Percentiles rank a stretch among this genome's conserved stretches.
These are phyloP conservation scores for Folsomia candida DNA, from an alignment of 2,888 invertebrate genomes.

Conservation along the genomic window DNA sequence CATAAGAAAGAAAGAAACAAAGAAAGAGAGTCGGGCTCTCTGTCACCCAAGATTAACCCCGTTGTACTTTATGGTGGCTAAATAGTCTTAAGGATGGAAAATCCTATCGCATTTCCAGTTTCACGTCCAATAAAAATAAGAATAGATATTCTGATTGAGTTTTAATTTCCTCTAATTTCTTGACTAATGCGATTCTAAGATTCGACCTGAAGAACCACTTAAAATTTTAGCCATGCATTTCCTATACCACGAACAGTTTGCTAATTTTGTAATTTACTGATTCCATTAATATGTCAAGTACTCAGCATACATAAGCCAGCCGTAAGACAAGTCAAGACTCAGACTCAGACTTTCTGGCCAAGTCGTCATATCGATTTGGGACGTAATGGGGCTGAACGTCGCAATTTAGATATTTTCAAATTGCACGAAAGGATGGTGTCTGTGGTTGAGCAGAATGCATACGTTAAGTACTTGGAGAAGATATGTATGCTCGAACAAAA, in stretches of 20 bases:
- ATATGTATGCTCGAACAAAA: no score
- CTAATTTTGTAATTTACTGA: not conserved
- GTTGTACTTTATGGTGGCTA: conserved; percentile 19
- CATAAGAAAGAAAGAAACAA: no score
- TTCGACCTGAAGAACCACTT: not conserved
- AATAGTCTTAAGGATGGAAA: conserved; percentile 13
- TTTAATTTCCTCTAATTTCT: not conserved
- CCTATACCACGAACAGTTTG: not conserved
- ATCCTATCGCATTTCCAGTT: not conserved
- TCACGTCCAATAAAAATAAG: not conserved
- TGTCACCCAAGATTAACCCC: conserved; percentile 20
- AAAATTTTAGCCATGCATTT: not conserved
- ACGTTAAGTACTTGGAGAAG: no score
- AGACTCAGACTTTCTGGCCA: not conserved
- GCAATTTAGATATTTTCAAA: not conserved
- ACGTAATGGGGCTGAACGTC: not conserved
- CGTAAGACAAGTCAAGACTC: no score
- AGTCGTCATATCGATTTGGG: not conserved
- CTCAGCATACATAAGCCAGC: no score
- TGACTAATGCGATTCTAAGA: not conserved
- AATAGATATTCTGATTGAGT: not conserved
- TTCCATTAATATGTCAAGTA: not conserved
- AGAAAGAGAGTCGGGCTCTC: not conserved
- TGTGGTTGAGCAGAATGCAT: no score
- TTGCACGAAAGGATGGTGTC: not conserved